Evolutionary conservation across 2,888 invertebrate species (phyloP).

Genomic region (Mactromeris polynyma): DNA sequence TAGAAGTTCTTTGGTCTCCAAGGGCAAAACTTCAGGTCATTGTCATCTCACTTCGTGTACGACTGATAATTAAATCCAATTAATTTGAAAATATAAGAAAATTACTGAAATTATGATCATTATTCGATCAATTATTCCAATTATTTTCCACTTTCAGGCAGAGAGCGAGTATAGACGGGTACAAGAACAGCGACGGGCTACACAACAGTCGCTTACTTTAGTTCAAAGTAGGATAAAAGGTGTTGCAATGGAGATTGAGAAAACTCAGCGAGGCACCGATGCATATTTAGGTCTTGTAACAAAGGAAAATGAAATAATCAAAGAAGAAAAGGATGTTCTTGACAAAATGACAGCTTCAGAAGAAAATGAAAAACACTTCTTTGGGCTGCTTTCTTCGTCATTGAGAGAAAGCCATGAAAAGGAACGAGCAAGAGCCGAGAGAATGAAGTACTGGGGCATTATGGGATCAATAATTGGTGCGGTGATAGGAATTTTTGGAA

Average conservation of each 20-base stretch:
- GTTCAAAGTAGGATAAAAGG: conserved; percentile 89
- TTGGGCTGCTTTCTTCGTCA: conserved; percentile 92
- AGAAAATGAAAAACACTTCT: conserved; percentile 91
- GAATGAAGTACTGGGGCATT: conserved; percentile 94
- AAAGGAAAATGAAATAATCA: conserved; percentile 88
- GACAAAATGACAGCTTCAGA: conserved; percentile 91
- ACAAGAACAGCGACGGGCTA: conserved; percentile 81
- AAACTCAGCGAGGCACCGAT: conserved; percentile 92
- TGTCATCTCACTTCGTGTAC: too few relatives aligned
- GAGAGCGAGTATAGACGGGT: conserved; percentile 81
- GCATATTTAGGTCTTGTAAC: conserved; percentile 92
- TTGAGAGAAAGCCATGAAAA: conserved; percentile 94
- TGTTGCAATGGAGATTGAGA: conserved; percentile 92
- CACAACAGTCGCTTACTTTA: conserved; percentile 76
- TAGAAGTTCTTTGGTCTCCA: too few relatives aligned
- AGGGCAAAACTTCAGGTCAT: too few relatives aligned
- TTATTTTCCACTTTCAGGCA: conserved; percentile 76
- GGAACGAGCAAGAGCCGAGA: conserved; percentile 93
- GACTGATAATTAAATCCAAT: too few relatives aligned
- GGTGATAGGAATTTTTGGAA: conserved; percentile 90
- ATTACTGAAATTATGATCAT: too few relatives aligned
- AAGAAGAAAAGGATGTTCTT: conserved; percentile 88
- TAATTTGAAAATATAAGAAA: too few relatives aligned
- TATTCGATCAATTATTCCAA: too few relatives aligned
- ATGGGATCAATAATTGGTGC: conserved; percentile 91